Evolutionary conservation across 2,113 vertebrate genomes (phyloP).

Genomic region (Eulemur rufifrons): DNA sequence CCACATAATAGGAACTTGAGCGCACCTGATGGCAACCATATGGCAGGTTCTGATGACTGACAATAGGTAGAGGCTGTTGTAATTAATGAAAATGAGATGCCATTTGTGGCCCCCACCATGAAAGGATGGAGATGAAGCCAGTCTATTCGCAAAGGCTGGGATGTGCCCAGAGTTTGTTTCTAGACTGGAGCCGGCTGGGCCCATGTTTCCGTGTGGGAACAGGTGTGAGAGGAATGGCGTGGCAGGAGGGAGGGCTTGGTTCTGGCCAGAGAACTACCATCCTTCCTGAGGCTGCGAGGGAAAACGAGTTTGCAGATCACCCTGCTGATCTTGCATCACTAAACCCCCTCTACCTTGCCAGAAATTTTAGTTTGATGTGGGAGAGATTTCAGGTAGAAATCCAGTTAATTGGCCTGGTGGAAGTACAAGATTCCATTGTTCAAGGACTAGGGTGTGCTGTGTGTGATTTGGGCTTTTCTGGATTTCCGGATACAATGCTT

Average conservation of each 20-base stretch:
- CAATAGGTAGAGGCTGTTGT: constrained; percentile 63
- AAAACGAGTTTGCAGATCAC: neutral
- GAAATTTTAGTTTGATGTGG: neutral
- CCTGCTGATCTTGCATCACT: neutral
- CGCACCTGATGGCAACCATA: constrained; percentile 76
- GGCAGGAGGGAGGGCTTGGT: neutral
- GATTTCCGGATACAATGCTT: neutral
- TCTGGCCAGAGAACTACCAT: neutral
- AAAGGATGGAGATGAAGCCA: constrained; percentile 9
- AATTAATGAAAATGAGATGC: constrained; percentile 68
- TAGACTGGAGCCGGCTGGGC: neutral
- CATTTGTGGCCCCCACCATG: constrained; percentile 48
- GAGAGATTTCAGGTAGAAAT: neutral
- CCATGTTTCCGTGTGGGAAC: neutral
- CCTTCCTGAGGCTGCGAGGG: neutral
- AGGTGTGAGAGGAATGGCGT: neutral
- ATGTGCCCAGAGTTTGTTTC: neutral
- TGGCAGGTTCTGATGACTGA: constrained; percentile 60
- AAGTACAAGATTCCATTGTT: neutral
- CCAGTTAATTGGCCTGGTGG: neutral
- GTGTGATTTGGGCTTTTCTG: neutral
- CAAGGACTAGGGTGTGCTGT: neutral
- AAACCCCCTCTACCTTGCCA: neutral
- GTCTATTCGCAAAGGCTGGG: neutral
- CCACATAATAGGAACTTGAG: constrained; percentile 64